Percentiles rank a stretch among this genome's conserved stretches.
phyloP scores from a whole-genome alignment of 2,113 vertebrate species.

The Lethenteron camtschaticum region DNA sequence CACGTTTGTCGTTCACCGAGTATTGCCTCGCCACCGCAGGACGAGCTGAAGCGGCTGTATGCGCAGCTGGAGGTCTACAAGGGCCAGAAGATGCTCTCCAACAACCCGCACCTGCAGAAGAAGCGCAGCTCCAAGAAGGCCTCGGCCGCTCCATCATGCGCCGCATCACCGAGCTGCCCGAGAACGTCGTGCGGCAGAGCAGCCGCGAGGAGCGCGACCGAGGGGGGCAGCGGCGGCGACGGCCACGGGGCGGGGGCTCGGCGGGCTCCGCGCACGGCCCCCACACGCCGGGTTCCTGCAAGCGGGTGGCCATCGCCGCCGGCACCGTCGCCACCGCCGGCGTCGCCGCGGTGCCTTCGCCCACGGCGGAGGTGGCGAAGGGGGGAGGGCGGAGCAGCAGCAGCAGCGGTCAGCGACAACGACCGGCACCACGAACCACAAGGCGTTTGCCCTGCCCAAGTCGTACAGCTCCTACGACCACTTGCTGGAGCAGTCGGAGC shows the following conservation, averaged over 20 bases:
- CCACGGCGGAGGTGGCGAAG: not conserved
- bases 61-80: constrained; percentile 57
- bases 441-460: constrained; percentile 19
- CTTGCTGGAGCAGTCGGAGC: constrained; percentile 12
- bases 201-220: constrained; percentile 33
- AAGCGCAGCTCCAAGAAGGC: constrained; percentile 36
- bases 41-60: constrained; percentile 83
- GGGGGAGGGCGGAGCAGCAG: not conserved
- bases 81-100: constrained; percentile 49
- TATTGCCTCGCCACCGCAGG: constrained; percentile 22
- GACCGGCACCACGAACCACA: constrained; percentile 11
- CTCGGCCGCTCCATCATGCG: constrained; percentile 38
- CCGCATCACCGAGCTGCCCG: constrained; percentile 35
- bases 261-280: not conserved
- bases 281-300: constrained; percentile 23
- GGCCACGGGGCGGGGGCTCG: constrained; percentile 12
- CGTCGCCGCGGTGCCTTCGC: constrained; percentile 9
- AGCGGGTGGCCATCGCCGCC: constrained; percentile 16
- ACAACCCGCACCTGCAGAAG: constrained; percentile 71
- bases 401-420: not conserved
- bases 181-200: constrained; percentile 30
- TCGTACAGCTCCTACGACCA: constrained; percentile 32
- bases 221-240: constrained; percentile 11
- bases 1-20: too few species aligned
- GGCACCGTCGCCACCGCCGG: constrained; percentile 20